Conservation (phyloP, 2,888 invertebrate genomes). For the Trichacis sp. region DNA sequence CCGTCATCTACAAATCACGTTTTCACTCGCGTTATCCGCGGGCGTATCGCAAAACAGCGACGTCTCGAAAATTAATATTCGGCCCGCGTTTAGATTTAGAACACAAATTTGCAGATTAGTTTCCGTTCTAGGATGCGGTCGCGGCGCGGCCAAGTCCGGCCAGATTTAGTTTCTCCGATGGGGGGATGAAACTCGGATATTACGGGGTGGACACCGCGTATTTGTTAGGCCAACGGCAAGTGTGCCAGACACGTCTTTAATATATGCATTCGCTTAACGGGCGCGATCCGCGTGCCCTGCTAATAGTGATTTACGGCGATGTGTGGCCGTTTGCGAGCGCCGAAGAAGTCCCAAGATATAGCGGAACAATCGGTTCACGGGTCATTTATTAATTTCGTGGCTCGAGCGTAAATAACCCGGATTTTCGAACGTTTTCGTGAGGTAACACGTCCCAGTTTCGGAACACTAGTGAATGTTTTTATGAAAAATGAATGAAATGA, state of each 20-base stretch:
- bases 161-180: constrained; percentile 54
- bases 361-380: no score
- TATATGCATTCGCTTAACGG: constrained; percentile 55
- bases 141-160: constrained; percentile 37
- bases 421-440: no score
- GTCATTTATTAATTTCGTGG: no score
- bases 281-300: constrained; percentile 33
- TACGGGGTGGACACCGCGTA: constrained; percentile 45
- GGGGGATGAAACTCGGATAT: constrained; percentile 51
- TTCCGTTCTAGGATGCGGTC: constrained; percentile 55
- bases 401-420: no score
- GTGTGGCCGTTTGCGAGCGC: constrained; percentile 29
- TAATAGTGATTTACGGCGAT: constrained; percentile 45
- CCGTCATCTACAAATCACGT: constrained; percentile 54
- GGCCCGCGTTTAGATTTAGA: constrained; percentile 67
- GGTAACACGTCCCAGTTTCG: no score
- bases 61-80: constrained; percentile 65
- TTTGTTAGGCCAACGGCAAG: constrained; percentile 62
- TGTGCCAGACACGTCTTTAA: constrained; percentile 63
- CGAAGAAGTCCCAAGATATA: constrained; percentile 28
- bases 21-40: constrained; percentile 29
- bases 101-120: constrained; percentile 69
- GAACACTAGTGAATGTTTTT: no score
- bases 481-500: no score
- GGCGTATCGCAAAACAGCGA: constrained; percentile 61